Evolutionary conservation across 2,888 invertebrate genomes (phyloP).

Genomic region (Protophormia terraenovae): DNA sequence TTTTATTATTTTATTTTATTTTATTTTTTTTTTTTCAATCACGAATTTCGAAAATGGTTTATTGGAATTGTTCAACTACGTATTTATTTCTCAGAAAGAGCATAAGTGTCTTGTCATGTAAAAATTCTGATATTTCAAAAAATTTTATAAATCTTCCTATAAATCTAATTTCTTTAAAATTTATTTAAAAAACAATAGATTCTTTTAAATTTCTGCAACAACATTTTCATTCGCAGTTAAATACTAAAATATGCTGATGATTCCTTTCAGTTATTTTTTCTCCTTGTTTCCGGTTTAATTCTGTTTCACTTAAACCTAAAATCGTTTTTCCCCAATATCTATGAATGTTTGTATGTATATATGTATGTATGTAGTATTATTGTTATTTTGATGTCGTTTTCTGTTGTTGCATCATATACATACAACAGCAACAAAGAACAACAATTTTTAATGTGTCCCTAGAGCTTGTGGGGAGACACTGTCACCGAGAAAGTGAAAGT

Average conservation of each 20-base stretch:
- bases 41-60: too few relatives aligned
- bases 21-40: too few relatives aligned
- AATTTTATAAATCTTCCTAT: too few relatives aligned
- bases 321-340: slow-evolving; percentile 3
- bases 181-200: too few relatives aligned
- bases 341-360: too few relatives aligned
- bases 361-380: too few relatives aligned
- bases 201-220: background rate
- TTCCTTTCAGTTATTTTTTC: background rate
- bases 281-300: background rate
- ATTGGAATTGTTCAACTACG: too few relatives aligned
- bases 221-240: background rate
- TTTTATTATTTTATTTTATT: too few relatives aligned
- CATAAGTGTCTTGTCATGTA: too few relatives aligned
- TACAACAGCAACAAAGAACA: background rate
- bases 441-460: slow-evolving; percentile 36
- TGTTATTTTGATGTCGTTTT: slow-evolving; percentile 26
- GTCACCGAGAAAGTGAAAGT: slow-evolving; percentile 28
- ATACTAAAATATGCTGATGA: background rate
- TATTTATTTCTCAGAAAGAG: too few relatives aligned
- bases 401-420: background rate
- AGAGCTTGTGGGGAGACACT: slow-evolving; percentile 15
- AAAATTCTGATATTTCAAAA: background rate
- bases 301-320: background rate
- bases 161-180: too few relatives aligned